These are phyloP conservation scores for Puma concolor DNA, from an alignment of 2,113 vertebrate genomes.

Conservation along the genomic window DNA sequence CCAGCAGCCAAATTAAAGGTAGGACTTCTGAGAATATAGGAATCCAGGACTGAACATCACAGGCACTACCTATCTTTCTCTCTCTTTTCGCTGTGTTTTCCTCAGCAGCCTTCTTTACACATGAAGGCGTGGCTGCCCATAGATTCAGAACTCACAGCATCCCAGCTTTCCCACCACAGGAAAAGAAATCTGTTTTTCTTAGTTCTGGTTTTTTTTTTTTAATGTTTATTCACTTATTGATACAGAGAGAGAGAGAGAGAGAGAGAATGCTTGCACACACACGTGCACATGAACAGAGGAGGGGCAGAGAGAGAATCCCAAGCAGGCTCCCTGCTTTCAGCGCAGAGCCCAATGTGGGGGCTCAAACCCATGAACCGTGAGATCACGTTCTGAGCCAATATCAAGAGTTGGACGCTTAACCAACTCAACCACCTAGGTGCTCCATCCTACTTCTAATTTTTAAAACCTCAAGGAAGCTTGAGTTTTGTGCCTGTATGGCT, in stretches of 20 bases:
- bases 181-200: neutral
- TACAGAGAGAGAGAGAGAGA: no score
- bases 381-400: no score
- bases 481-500: neutral
- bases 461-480: neutral
- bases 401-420: no score
- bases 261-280: no score
- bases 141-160: neutral
- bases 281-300: no score
- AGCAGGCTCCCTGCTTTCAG: no score
- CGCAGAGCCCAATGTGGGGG: no score
- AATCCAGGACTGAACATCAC: neutral
- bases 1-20: neutral
- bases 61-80: rapidly evolving
- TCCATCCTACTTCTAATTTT: neutral
- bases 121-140: neutral
- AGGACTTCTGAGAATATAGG: neutral
- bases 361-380: no score
- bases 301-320: no score
- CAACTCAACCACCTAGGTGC: no score
- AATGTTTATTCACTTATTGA: neutral
- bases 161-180: neutral
- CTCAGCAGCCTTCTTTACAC: neutral
- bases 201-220: neutral
- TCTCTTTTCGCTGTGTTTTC: neutral